Base-by-base conservation (phyloP, 2,888 invertebrate genomes). In the Brachyptera risi region DNA sequence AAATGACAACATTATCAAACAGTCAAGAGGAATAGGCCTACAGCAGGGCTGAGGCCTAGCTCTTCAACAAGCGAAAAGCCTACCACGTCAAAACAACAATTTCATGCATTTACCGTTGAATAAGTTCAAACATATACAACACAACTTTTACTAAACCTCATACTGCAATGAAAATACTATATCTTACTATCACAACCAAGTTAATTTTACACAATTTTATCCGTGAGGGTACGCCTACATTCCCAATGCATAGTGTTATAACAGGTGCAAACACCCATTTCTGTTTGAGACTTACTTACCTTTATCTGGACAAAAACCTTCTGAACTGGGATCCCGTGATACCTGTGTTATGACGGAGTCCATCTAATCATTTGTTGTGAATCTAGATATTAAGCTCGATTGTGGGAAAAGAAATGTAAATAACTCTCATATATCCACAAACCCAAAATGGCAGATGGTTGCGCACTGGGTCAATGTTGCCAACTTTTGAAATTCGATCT, bases 271-370 rank as follows among this genome's bases (percentile, higher is more conserved):
- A 64, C 63, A 63, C 64, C 65, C 61, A 61, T 63, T 59, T 37
- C 58, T 19, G 50, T n/a, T n/a, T n/a, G n/a, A n/a, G 59, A 61
- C 66, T 65, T 63, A 68, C 74, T 85, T 85, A 93, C 93, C 92
- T 92, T 93, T 92, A 82, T 92, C 93, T 83, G 87, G 83, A 80
- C 88, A 84, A 84, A 87, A 89, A 83, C n/a, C 87, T 91, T 83
- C 90, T 92, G 81, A 92, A 85, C 83, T 90, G 90, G 81, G 94
- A 87, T 95, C 94, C 84, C 93, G 89, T 83, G 91, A 91, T 86
- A 94, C 95, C 87, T 94, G 93, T 82, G 94, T 93, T 82, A 95
- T 95, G 85, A 95, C 94, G 90, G 94, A 95, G 92, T 95, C 95
- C 95, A 93, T 93, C 87, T 83, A 83, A 82, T 84, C 85, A 85